Evolutionary conservation across 2,888 invertebrate species (phyloP).

Genomic region (Sesia apiformis): DNA sequence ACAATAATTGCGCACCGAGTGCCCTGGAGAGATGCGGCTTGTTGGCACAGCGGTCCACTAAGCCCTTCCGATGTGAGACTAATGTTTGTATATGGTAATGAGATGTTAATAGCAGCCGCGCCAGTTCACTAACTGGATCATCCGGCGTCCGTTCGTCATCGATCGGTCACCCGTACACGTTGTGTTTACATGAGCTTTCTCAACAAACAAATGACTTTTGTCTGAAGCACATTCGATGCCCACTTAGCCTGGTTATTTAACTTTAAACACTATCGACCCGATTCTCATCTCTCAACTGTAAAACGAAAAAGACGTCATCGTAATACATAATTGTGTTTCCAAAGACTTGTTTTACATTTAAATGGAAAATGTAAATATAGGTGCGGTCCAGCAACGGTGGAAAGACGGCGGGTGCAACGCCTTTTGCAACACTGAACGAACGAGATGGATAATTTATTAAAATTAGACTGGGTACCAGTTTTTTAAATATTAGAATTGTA

Average conservation of each 20-base stretch:
- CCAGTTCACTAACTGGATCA: slow-evolving; percentile 60
- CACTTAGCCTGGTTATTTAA: not conserved
- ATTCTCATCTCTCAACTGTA: not conserved
- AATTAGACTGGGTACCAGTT: too few relatives aligned
- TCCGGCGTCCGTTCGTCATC: slow-evolving; percentile 29
- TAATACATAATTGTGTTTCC: not conserved
- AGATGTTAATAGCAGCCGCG: slow-evolving; percentile 59
- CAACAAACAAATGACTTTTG: slow-evolving; percentile 36
- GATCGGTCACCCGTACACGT: slow-evolving; percentile 30
- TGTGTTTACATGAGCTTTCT: slow-evolving; percentile 46
- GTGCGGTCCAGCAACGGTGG: not conserved
- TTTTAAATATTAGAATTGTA: too few relatives aligned
- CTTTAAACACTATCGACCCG: not conserved
- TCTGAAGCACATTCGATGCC: not conserved
- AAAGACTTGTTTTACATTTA: not conserved
- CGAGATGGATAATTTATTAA: not conserved
- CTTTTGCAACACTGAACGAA: not conserved
- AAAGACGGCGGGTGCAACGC: not conserved
- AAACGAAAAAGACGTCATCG: not conserved
- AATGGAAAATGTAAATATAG: not conserved
- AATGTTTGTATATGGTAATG: slow-evolving; percentile 69
- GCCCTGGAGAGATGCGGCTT: slow-evolving; percentile 40
- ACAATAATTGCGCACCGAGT: slow-evolving; percentile 67
- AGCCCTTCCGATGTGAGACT: slow-evolving; percentile 62
- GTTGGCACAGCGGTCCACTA: slow-evolving; percentile 56